Evolutionary conservation across 23 tunicate genomes (phyloP), one percentile per base, ranked within the genome.

Genomic region (Halocynthia aurantium): DNA sequence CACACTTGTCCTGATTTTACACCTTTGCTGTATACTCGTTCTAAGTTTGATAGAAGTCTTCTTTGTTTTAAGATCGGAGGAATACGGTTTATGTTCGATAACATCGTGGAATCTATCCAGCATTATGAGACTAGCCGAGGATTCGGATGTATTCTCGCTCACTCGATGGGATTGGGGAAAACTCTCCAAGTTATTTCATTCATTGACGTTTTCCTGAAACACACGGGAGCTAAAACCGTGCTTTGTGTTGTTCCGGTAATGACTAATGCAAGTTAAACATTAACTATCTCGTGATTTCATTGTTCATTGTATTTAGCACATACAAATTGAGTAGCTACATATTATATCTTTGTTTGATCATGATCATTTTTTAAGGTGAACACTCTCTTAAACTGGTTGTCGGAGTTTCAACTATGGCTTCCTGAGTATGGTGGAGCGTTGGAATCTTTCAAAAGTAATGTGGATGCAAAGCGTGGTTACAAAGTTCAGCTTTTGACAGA

Each of bases 101-200:
- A 94, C 84, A 73, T 88, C 6, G 87, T 94, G 6, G 90, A 85
- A 76, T 78, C 98, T 17, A 81, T 85, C 20, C 51, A 84, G 6
- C 84, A 88, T 61, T 88, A 50, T 76, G 81, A 84, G 52, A 81
- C 75, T 6, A 87, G 87, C 73, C 51, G 66, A 13, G 98, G 98
- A 6, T 84, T 88, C 52, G 98, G 98, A 52, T 94, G 98, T 57
- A 88, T 94, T 10, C 80, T 94, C 11, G 98, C 98, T 9, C 98
- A 94, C 77, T 84, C 98, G 54, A 94, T 94, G 98, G 98, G 98
- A 7, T 73, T 94, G 55, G 98, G 98, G 19, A 94, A 94, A 63
- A 94, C 98, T 9, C 78, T 94, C 2, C 98, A 94, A 73, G 98
- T 94, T 12, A 94, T 94, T 22, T 77, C 95, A 9, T 94, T 94